phyloP scores from a whole-genome alignment of 2,888 invertebrate genomes.

The Mesodorylaimus sp. region DNA sequence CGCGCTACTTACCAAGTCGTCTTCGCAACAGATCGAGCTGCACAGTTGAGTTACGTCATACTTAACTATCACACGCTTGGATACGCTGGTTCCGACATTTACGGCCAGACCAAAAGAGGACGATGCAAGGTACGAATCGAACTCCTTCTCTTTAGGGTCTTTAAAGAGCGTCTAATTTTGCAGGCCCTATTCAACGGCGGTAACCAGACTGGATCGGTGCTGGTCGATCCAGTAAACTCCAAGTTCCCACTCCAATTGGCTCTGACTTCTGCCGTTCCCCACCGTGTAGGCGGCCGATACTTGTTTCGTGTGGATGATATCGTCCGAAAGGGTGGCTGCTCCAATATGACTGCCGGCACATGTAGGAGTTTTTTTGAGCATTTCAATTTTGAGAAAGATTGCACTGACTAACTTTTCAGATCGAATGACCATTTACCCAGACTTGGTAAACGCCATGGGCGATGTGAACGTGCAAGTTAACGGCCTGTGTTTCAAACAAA shows the following conservation, averaged over 20 bases:
- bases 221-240: slow-evolving; percentile 27
- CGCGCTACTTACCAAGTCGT: slow-evolving; percentile 85
- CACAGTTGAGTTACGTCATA: slow-evolving; percentile 78
- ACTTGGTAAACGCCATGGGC: slow-evolving; percentile 91
- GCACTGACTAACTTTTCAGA: slow-evolving; percentile 3
- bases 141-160: neutral
- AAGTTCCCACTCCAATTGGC: slow-evolving; percentile 25
- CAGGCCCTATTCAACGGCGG: slow-evolving; percentile 28
- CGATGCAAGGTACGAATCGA: slow-evolving; percentile 19
- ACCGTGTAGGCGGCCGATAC: slow-evolving; percentile 49
- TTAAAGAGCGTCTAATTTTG: slow-evolving; percentile 1
- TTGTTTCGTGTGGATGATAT: slow-evolving; percentile 86
- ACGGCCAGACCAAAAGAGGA: slow-evolving; percentile 23
- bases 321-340: slow-evolving; percentile 72
- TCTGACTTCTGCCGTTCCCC: slow-evolving; percentile 26
- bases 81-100: slow-evolving; percentile 53
- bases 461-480: slow-evolving; percentile 90
- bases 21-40: slow-evolving; percentile 63
- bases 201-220: slow-evolving; percentile 27
- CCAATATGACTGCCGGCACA: slow-evolving; percentile 29
- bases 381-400: neutral
- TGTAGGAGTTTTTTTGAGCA: slow-evolving; percentile 16
- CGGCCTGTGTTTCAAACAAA: slow-evolving; percentile 66
- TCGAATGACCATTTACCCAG: slow-evolving; percentile 42
- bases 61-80: slow-evolving; percentile 77